A percentile compares a stretch with the other conserved stretches of the same genome.
Evolutionary conservation across 2,113 vertebrate genomes (phyloP).

Genomic region (Nyctereutes procyonoides): DNA sequence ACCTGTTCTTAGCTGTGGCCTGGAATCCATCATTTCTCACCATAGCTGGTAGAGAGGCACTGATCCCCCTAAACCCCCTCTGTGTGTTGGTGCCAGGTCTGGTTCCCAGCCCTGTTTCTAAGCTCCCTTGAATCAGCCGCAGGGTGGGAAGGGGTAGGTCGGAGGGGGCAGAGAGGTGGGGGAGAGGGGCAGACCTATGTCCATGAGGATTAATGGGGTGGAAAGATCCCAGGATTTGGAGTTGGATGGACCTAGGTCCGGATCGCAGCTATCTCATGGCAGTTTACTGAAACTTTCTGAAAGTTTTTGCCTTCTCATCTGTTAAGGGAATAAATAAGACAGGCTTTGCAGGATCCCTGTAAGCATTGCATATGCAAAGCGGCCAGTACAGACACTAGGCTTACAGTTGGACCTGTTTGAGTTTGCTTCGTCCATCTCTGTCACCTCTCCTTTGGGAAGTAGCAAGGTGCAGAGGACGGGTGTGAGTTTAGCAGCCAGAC

Average conservation of each 20-base stretch:
- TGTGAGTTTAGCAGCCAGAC: not conserved
- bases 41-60: not conserved
- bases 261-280: not conserved
- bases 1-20: not conserved
- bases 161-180: not conserved
- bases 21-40: not conserved
- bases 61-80: not conserved
- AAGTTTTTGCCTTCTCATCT: not conserved
- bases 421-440: not conserved
- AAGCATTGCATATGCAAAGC: fast-evolving
- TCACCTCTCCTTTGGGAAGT: not conserved
- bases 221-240: not conserved
- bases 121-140: not conserved
- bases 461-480: not conserved
- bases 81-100: not conserved
- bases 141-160: not conserved
- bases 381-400: not conserved
- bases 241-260: not conserved
- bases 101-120: not conserved
- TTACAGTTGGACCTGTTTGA: not conserved
- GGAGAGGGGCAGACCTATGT: not conserved
- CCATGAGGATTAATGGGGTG: not conserved
- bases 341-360: not conserved
- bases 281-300: not conserved
- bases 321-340: not conserved